Evolutionary conservation across 2,797 vertebrate genomes (phyloP).

Genomic region (Halcyon chelicuti): DNA sequence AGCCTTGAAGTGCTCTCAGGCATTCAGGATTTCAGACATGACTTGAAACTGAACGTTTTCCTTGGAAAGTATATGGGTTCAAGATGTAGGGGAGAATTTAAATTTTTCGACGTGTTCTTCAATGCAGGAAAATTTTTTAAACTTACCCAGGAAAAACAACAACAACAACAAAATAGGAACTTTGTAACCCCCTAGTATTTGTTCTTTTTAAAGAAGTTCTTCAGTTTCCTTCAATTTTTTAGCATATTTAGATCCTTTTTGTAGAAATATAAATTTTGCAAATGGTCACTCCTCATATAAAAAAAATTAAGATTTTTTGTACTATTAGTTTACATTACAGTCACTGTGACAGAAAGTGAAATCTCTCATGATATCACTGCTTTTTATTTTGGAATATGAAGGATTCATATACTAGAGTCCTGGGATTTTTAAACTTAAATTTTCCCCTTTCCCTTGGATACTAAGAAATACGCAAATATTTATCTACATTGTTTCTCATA

Average conservation of each 20-base stretch:
- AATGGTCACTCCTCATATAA: not conserved
- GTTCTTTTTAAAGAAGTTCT: not conserved
- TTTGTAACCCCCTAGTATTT: not conserved
- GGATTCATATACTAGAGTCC: not conserved
- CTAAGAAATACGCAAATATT: not conserved
- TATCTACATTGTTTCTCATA: not conserved
- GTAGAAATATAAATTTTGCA: not conserved
- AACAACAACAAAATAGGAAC: not conserved
- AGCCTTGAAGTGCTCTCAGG: not conserved
- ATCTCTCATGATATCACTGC: fast-evolving
- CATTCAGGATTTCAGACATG: not conserved
- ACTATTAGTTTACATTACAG: not conserved
- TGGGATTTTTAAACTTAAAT: not conserved
- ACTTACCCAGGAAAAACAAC: not conserved
- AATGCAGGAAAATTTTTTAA: not conserved
- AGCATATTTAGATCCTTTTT: not conserved
- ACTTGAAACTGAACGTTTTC: not conserved
- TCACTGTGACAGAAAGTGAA: not conserved
- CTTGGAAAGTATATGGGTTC: not conserved
- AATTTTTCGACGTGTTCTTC: not conserved
- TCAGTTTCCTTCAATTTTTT: not conserved
- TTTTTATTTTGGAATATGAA: not conserved
- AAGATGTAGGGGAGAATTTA: not conserved
- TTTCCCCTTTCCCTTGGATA: not conserved
- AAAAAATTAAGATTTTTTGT: not conserved